Conservation (phyloP, 2,797 vertebrate genomes). For the Periparus ater region DNA sequence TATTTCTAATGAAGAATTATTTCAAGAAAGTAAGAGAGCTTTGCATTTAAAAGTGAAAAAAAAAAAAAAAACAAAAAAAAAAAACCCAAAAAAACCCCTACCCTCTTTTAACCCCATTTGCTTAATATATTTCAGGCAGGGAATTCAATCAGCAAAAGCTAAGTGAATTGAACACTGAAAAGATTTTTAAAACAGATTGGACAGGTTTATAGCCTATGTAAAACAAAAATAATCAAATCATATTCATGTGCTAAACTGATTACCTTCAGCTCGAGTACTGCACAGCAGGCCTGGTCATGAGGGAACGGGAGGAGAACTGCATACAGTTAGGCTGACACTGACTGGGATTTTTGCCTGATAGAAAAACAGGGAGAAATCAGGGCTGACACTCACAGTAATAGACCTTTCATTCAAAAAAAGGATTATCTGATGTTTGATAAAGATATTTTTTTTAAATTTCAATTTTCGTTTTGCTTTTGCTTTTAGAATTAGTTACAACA, state of each 20-base stretch:
- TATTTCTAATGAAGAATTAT: background rate
- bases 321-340: background rate
- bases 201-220: constrained; percentile 37
- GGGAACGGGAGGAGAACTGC: background rate
- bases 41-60: background rate
- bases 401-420: background rate
- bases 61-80: background rate
- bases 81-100: too few species aligned
- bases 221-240: constrained; percentile 53
- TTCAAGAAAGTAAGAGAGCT: background rate
- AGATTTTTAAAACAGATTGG: constrained; percentile 40
- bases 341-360: background rate
- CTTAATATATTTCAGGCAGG: background rate
- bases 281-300: background rate
- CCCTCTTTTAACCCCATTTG: background rate
- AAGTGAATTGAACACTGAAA: constrained; percentile 6
- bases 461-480: background rate
- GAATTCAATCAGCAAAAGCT: constrained; percentile 17
- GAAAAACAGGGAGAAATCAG: background rate
- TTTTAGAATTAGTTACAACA: background rate
- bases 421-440: background rate
- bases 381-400: background rate
- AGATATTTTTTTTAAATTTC: background rate
- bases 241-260: constrained; percentile 43
- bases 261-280: constrained; percentile 16